A percentile compares a stretch with the other conserved stretches of the same genome.
These are phyloP conservation scores for Archips crataeganus DNA, from an alignment of 2,888 invertebrate species.

Conservation along the genomic window DNA sequence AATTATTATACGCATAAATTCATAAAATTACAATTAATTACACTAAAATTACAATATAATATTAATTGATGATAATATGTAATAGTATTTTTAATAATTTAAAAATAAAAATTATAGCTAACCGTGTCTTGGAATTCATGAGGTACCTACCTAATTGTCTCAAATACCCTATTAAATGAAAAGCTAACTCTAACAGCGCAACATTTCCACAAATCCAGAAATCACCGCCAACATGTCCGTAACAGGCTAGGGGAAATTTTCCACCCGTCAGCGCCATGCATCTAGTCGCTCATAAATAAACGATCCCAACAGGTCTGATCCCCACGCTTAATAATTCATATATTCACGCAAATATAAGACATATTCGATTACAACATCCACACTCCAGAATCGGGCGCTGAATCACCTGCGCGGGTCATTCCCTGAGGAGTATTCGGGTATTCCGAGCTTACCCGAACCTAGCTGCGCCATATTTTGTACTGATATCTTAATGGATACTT, in stretches of 20 bases:
- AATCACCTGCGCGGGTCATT: background rate
- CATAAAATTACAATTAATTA: too few species aligned
- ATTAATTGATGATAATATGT: too few species aligned
- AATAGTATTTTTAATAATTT: too few species aligned
- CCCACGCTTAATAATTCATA: slow-evolving; percentile 12
- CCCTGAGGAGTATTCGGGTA: slow-evolving; percentile 3
- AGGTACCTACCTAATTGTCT: too few species aligned
- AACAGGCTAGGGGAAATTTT: background rate
- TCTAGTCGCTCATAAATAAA: slow-evolving; percentile 2
- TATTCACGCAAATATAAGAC: slow-evolving; percentile 15
- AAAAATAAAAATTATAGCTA: too few species aligned
- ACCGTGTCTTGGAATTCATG: too few species aligned
- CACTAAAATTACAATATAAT: too few species aligned
- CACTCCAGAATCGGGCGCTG: background rate
- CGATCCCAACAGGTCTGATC: background rate
- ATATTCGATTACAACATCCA: slow-evolving; percentile 23
- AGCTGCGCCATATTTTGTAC: slow-evolving; percentile 1
- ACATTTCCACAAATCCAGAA: background rate
- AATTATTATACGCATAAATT: too few species aligned
- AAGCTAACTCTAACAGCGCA: background rate
- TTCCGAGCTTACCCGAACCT: background rate
- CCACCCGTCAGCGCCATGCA: background rate
- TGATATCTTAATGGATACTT: slow-evolving; percentile 12
- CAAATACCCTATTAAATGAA: too few species aligned
- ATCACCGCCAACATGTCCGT: background rate